Evolutionary conservation across 2,888 invertebrate genomes (phyloP), one percentile per base, ranked within the genome.

Genomic region (Adineta ricciae): DNA sequence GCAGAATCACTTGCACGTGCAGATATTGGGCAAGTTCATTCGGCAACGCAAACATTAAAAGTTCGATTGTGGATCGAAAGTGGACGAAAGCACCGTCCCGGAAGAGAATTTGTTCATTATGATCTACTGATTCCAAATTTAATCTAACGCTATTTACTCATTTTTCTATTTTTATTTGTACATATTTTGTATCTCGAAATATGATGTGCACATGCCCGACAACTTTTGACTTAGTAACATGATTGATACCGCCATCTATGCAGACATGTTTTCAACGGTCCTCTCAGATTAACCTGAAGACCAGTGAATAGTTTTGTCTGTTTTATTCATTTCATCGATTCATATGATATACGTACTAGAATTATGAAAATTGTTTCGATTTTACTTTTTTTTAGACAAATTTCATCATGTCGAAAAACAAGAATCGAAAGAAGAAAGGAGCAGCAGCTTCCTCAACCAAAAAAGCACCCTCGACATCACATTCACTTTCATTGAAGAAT

Each of bases 371-470:
- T 46, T 46, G 5, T 11, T 46, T 46, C 11, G 19, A 50, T 50
- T 50, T 50, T 19, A n/a, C n/a, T n/a, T n/a, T n/a, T 9, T 64
- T 64, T 9, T 64, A 64, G 64, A 64, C 32, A 64, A 64, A 32
- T 19, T 64, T 32, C 64, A 64, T 64, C 64, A 78, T 78, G 78
- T 78, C 78, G n/a, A 78, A 78, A 78, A 78, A 38, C 21, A 78
- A 78, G n/a, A 24, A 11, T 24, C 36, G 41, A 78, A 38, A 41
- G 11, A 38, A 14, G 24, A 24, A 41, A 27, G n/a, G n/a, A 73
- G 24, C 38, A 36, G 1, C 78, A 24, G 1, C 38, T 8, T 46
- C 46, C 38, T 38, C 78, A 38, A 24, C 41, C 1, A n/a, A 3
- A 7, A 78, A 78, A 41, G 14, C 2, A n/a, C n/a, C 78, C 24